phyloP scores from a whole-genome alignment of 1,140 invertebrate species.

The Cydia fagiglandana region DNA sequence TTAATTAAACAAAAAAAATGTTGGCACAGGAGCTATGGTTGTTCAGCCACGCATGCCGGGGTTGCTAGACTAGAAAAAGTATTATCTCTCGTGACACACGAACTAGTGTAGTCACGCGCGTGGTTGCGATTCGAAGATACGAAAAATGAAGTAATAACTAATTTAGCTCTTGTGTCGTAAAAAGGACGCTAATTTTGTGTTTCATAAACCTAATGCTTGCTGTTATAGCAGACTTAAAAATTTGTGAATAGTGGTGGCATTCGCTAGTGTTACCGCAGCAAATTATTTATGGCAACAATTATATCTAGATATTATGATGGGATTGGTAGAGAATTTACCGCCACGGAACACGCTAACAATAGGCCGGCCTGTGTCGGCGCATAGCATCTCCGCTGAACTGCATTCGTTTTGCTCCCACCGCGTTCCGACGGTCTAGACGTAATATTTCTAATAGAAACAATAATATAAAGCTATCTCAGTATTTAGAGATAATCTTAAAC shows the following conservation, averaged over 20 bases:
- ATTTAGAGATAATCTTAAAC: constrained; percentile 36
- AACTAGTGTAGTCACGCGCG: constrained; percentile 39
- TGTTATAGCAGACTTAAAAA: neutral
- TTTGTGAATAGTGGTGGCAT: constrained; percentile 30
- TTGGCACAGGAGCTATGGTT: constrained; percentile 39
- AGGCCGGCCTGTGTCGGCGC: constrained; percentile 55
- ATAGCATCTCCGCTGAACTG: constrained; percentile 40
- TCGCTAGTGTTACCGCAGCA: constrained; percentile 38
- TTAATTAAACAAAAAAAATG: constrained; percentile 47
- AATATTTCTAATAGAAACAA: constrained; percentile 62
- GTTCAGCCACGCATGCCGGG: constrained; percentile 34
- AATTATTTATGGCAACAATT: constrained; percentile 60
- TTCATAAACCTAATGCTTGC: neutral
- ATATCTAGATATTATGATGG: constrained; percentile 55
- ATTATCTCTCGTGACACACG: constrained; percentile 46
- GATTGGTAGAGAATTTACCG: constrained; percentile 60
- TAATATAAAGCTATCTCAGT: constrained; percentile 52
- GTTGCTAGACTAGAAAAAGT: constrained; percentile 41
- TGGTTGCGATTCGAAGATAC: constrained; percentile 43
- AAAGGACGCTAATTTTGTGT: neutral
- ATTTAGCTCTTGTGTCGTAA: neutral
- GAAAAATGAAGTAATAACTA: constrained; percentile 14
- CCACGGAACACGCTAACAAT: constrained; percentile 69
- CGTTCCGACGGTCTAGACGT: constrained; percentile 75
- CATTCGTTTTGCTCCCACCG: constrained; percentile 62